phyloP scores from a whole-genome alignment of 2,888 invertebrate genomes.

The Drosophila paramelanica region DNA sequence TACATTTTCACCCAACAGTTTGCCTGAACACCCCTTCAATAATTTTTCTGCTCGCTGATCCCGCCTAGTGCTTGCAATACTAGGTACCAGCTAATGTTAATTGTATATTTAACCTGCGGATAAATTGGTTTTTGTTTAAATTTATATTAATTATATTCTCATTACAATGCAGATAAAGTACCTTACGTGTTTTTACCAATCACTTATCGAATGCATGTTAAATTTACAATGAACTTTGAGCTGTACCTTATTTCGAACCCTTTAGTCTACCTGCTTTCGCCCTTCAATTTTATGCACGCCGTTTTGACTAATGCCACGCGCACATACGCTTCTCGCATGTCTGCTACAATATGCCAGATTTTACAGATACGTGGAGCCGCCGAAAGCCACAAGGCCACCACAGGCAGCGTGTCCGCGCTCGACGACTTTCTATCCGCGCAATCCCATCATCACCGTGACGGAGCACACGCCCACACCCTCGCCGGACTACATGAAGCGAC shows the following conservation, averaged over 20 bases:
- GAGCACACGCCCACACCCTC: conserved; percentile 97
- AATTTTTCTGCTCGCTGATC: conserved; percentile 1
- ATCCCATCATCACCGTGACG: conserved; percentile 98
- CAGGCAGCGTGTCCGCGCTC: conserved; percentile 82
- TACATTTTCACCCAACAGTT: conserved; percentile 25
- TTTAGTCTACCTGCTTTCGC: conserved; percentile 7
- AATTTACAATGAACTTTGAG: conserved; percentile 13
- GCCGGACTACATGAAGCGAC: conserved; percentile 93
- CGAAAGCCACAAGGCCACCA: conserved; percentile 82
- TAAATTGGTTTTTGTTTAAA: not conserved
- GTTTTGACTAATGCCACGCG: conserved; percentile 68
- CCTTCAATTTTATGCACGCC: conserved; percentile 53
- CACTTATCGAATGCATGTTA: not conserved
- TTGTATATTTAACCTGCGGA: conserved; percentile 9
- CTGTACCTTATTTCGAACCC: not conserved
- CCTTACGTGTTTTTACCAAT: too few relatives aligned
- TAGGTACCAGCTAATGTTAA: not conserved
- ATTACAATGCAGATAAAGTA: not conserved
- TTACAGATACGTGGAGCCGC: conserved; percentile 85
- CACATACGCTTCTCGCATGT: conserved; percentile 57
- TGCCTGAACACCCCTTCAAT: conserved; percentile 30
- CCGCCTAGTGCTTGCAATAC: conserved; percentile 3
- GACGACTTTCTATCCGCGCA: conserved; percentile 88
- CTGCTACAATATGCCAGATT: conserved; percentile 82
- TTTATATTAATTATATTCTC: not conserved